Conservation (phyloP, 2,113 vertebrate species). For the Macrotus californicus region DNA sequence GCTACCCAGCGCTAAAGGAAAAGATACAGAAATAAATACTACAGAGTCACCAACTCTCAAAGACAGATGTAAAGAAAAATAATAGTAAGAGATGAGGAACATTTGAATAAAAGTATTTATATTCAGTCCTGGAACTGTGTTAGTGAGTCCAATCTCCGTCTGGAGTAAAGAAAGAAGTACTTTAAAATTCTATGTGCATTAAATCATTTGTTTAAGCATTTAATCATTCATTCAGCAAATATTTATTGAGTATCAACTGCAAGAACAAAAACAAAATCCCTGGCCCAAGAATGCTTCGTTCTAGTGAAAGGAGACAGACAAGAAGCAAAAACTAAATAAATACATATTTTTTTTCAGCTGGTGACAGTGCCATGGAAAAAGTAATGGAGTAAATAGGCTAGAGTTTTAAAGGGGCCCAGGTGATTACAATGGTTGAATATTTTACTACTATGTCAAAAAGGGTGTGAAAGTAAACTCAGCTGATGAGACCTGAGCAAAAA, state of each 20-base stretch:
- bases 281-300: background rate
- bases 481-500: background rate
- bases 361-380: background rate
- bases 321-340: background rate
- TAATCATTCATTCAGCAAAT: conserved; percentile 19
- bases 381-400: background rate
- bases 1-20: background rate
- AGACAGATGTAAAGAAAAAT: background rate
- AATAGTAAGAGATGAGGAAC: background rate
- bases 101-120: background rate
- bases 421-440: background rate
- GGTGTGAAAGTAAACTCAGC: background rate
- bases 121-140: background rate
- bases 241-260: background rate
- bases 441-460: background rate
- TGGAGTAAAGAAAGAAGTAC: background rate
- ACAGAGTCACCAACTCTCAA: background rate
- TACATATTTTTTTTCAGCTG: too few species aligned
- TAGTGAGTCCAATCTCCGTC: background rate
- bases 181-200: background rate
- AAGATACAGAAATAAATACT: background rate
- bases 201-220: background rate
- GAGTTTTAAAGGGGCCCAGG: background rate
- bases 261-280: background rate
- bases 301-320: background rate